Base-by-base conservation (phyloP, 2,797 vertebrate genomes). In the Euphonia xanthogaster region DNA sequence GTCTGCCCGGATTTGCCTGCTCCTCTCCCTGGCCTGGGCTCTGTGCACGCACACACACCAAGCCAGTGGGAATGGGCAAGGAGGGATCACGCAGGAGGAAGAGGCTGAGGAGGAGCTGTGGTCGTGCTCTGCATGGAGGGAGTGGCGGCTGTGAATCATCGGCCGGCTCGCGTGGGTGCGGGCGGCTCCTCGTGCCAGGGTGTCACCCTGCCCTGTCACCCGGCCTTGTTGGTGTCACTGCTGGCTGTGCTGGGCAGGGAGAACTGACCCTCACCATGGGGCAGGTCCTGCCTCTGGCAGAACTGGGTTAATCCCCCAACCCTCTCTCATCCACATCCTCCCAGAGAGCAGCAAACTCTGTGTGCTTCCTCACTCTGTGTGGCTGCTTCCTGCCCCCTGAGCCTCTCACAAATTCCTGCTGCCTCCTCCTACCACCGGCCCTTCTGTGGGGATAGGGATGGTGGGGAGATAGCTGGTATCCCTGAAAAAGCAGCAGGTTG, bases 21-120 rank as follows among this genome's bases (percentile, higher is more conserved):
- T 79, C 27, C 47, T 57, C 57, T 39, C 1, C 31, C 37, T 16
- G 7, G 0, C 23, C 1, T 0, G 1, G 24, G 14, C 65, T 68
- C 45, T 22, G 0, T 0, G 14, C 40, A 18, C 0, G 0, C 77
- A 19, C 21, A 6, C 19, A 0, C 3, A 0, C 25, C 18, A 14
- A 14, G 35, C 7, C 40, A 3, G 1, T 0, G 63, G 18, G 40
- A 45, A 42, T 3, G 9, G 35, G 33, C 48, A 4, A 14, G 79
- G 76, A 58, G 76, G 86, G 70, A 37, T 86, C 33, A 21, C 63
- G 48, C 53, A 10, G 73, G 8, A 50, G 73, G 37, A 30, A 66
- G 83, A 80, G 61, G 65, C 48, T n/a, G 75, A 28, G 94, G 54
- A 86, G 63, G 75, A 67, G 86, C 94, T 4, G 58, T 17, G 65